Conservation (phyloP, 2,797 vertebrate species). For the Delichon dasypus region DNA sequence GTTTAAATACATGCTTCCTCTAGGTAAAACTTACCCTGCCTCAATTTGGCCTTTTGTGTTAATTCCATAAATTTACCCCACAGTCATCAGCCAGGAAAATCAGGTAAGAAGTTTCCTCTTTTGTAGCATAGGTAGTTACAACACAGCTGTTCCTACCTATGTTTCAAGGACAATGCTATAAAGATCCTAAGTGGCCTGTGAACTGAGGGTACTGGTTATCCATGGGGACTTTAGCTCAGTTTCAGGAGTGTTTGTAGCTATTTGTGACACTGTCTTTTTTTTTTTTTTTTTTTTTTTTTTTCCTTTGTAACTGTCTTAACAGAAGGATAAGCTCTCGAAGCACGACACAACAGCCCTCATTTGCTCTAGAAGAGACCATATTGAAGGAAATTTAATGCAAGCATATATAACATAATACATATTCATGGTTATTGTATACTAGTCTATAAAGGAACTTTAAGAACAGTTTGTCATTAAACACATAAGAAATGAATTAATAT, state of each 20-base stretch:
- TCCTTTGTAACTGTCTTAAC: not conserved
- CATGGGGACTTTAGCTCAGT: not conserved
- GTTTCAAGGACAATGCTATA: not conserved
- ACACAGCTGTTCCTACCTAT: accelerated
- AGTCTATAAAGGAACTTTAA: not conserved
- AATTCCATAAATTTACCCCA: too few species aligned
- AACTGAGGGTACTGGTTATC: not conserved
- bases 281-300: not conserved
- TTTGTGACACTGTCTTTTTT: not conserved
- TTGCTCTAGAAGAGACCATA: not conserved
- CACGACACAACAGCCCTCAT: not conserved
- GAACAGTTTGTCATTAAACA: not conserved
- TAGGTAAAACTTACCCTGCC: not conserved
- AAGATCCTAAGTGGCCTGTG: not conserved
- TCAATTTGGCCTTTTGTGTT: not conserved
- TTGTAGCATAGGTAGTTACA: not conserved
- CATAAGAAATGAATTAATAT: accelerated
- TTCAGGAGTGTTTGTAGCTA: not conserved
- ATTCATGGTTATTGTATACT: accelerated
- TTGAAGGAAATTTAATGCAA: not conserved
- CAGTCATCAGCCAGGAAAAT: not conserved
- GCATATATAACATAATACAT: not conserved
- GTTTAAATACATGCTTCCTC: not conserved
- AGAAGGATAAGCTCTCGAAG: not conserved
- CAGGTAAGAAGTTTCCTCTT: not conserved